Evolutionary conservation across 2,797 vertebrate species (phyloP).

Genomic region (Paratrypauchen microcephalus): DNA sequence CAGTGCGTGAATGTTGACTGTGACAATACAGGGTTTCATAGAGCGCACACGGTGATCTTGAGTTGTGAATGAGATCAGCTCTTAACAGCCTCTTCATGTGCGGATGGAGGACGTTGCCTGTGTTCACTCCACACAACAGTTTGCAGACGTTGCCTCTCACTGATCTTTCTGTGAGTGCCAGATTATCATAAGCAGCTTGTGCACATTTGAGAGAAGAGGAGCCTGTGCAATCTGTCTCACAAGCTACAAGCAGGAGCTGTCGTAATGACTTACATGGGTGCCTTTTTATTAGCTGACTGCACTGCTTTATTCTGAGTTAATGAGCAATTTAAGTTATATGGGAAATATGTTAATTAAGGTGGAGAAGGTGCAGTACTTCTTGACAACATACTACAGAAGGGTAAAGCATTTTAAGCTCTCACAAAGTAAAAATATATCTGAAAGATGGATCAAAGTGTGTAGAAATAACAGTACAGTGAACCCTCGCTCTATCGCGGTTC

Average conservation of each 20-base stretch:
- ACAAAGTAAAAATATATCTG: no score
- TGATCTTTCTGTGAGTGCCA: constrained; percentile 61
- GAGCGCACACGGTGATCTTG: constrained; percentile 21
- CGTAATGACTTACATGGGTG: neutral
- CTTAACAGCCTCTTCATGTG: constrained; percentile 16
- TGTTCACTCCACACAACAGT: constrained; percentile 34
- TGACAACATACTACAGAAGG: no score
- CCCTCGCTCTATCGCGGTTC: no score
- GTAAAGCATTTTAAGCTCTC: no score
- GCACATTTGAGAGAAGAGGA: constrained; percentile 51
- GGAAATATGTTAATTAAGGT: no score
- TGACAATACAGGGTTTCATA: constrained; percentile 7
- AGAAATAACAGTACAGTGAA: no score
- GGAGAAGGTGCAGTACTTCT: no score
- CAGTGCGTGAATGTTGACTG: constrained; percentile 14
- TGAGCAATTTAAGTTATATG: neutral
- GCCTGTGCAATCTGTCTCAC: constrained; percentile 41
- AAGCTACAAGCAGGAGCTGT: constrained; percentile 46
- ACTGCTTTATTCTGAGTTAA: neutral
- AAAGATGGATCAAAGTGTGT: neutral
- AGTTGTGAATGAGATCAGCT: constrained; percentile 15
- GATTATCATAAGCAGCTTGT: constrained; percentile 67
- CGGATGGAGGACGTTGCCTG: constrained; percentile 21
- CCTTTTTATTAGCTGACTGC: constrained; percentile 1
- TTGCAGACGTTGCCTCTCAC: constrained; percentile 45